Base-by-base conservation (phyloP, 1,140 invertebrate genomes). In the Drosophila pandora region DNA sequence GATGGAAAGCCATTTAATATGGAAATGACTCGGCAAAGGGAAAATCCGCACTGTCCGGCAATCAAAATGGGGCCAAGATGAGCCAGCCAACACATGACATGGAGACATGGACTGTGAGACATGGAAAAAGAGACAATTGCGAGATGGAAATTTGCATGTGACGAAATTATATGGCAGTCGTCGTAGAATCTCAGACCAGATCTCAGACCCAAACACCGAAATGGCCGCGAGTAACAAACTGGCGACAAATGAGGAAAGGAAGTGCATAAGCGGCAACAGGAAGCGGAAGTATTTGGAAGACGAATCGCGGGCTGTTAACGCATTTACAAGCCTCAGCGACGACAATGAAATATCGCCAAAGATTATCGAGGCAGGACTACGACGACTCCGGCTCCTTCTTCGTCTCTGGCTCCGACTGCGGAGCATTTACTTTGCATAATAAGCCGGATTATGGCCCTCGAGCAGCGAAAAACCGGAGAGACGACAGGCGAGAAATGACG, bases 401-500 rank as follows among this genome's bases (percentile, higher is more conserved):
- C 21, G 54, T 25, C 43, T 30, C 25, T 5, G 32, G 9, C 23
- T 61, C 58, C 45, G 32, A 41, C 25, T 62, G 34, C 60, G 28
- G 30, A 47, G 74, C 82, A 79, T 76, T 88, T 69, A 88, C 71
- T 87, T 87, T 88, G 83, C 83, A 87, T 87, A 87, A 87, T 87
- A 87, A 87, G 83, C 79, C 59, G 71, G 83, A 81, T 85, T 85
- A 85, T 87, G 82, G 70, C 41, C 67, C 67, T 68, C 41, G 50
- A 68, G 65, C 50, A 12, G n/a, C 32, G 21, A 2, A 21, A 39
- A 13, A 34, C 32, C 60, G 50, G 45, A 25, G 32, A 25, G 34
- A 52, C 7, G 47, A 39, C 32, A 59, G 50, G 25, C 25, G 25
- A 22, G 25, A 37, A 47, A 64, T 54, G 60, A 64, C 43, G 67